Conservation (phyloP, 2,888 invertebrate genomes). For the Idaea dimidiata region DNA sequence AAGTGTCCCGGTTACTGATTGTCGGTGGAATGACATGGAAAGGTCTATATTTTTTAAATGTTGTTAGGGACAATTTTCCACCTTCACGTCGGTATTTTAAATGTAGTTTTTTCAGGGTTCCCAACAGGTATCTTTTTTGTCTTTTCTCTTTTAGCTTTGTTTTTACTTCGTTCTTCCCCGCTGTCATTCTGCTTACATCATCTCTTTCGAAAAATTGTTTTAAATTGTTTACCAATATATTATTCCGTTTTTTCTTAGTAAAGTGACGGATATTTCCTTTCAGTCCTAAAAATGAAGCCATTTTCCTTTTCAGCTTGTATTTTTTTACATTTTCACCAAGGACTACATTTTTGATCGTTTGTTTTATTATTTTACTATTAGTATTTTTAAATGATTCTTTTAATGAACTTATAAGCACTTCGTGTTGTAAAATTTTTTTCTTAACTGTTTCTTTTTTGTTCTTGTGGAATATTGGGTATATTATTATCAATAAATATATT, state of each 20-base stretch:
- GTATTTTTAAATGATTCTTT: neutral
- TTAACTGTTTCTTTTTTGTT: too few relatives aligned
- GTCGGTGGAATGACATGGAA: constrained; percentile 34
- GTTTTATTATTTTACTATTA: neutral
- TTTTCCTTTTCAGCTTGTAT: neutral
- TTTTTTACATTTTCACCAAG: neutral
- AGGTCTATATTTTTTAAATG: constrained; percentile 5
- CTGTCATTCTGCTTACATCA: neutral
- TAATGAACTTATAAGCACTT: neutral
- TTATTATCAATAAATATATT: too few relatives aligned
- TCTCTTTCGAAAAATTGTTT: neutral
- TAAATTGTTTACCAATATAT: neutral
- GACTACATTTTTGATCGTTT: neutral
- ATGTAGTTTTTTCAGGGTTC: constrained; percentile 3
- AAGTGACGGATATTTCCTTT: neutral
- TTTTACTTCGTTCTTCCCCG: neutral
- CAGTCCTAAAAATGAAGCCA: neutral
- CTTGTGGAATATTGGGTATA: too few relatives aligned
- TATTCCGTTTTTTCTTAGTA: constrained; percentile 1
- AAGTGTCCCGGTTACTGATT: constrained; percentile 11
- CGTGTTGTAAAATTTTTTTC: too few relatives aligned
- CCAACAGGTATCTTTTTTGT: constrained; percentile 1
- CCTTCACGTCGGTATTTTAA: neutral
- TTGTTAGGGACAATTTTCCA: constrained; percentile 3
- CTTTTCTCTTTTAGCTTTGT: constrained; percentile 8